phyloP scores from a whole-genome alignment of 2,113 vertebrate genomes.

The Pseudopodoces humilis region DNA sequence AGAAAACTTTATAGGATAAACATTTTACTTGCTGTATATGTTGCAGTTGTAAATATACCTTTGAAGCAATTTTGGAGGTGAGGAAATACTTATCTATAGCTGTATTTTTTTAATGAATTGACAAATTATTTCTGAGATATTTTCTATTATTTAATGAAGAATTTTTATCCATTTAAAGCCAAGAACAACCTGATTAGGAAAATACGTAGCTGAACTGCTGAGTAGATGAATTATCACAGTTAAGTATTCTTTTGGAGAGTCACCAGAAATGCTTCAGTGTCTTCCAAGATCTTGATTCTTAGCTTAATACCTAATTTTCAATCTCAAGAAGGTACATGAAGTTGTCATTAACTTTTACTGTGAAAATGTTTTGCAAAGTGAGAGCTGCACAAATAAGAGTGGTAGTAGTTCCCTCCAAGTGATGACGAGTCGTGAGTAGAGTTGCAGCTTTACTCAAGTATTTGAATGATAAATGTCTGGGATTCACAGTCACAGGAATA shows the following conservation, averaged over 20 bases:
- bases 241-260: neutral
- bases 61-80: neutral
- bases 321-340: neutral
- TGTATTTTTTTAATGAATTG: neutral
- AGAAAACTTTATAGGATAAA: neutral
- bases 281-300: neutral
- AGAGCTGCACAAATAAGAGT: neutral
- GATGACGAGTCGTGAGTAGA: neutral
- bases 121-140: neutral
- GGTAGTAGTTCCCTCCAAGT: neutral
- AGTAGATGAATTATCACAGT: neutral
- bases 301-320: neutral
- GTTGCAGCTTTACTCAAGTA: neutral
- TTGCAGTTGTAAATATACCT: neutral
- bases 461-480: neutral
- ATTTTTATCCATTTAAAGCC: neutral
- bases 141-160: neutral
- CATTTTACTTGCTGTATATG: neutral
- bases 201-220: neutral
- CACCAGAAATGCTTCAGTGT: neutral
- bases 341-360: neutral
- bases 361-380: neutral
- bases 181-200: neutral
- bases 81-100: neutral
- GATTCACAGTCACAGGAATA: neutral